phyloP scores from a whole-genome alignment of 1,140 invertebrate genomes.

The Thaumetopoea pityocampa region DNA sequence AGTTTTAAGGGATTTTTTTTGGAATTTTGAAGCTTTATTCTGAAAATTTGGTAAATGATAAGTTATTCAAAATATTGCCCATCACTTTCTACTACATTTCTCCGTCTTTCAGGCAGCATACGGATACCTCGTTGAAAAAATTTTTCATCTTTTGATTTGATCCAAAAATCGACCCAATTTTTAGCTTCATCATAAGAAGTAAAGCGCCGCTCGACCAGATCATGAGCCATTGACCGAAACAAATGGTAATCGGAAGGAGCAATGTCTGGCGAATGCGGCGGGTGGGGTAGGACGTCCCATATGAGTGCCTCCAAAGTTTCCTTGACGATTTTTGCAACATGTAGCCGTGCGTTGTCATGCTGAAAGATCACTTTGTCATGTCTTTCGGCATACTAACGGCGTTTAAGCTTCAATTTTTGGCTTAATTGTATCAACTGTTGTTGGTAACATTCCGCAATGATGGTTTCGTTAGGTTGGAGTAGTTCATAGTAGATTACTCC shows the following conservation, averaged over 20 bases:
- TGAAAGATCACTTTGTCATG: neutral
- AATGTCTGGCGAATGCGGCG: constrained; percentile 2
- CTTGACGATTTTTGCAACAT: neutral
- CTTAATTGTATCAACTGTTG: neutral
- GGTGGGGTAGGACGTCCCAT: too few species aligned
- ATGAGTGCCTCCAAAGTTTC: neutral
- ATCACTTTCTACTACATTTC: neutral
- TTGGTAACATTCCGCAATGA: neutral
- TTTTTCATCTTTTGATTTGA: constrained; percentile 6
- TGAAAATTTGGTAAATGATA: neutral
- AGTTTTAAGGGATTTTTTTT: neutral
- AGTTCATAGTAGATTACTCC: constrained; percentile 42
- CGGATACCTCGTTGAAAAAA: constrained; percentile 3
- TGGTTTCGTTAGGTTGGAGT: constrained; percentile 15
- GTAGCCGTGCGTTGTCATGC: constrained; percentile 1
- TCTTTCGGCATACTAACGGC: neutral
- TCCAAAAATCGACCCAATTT: constrained; percentile 10
- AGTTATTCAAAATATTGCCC: constrained; percentile 2
- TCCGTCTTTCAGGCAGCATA: neutral
- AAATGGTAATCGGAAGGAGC: neutral
- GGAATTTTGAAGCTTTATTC: neutral
- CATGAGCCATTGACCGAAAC: constrained; percentile 6
- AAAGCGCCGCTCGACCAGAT: constrained; percentile 1
- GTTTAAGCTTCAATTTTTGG: neutral
- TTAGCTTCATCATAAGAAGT: constrained; percentile 4